Conservation (phyloP, 2,888 invertebrate species). For the Cryptus armator region DNA sequence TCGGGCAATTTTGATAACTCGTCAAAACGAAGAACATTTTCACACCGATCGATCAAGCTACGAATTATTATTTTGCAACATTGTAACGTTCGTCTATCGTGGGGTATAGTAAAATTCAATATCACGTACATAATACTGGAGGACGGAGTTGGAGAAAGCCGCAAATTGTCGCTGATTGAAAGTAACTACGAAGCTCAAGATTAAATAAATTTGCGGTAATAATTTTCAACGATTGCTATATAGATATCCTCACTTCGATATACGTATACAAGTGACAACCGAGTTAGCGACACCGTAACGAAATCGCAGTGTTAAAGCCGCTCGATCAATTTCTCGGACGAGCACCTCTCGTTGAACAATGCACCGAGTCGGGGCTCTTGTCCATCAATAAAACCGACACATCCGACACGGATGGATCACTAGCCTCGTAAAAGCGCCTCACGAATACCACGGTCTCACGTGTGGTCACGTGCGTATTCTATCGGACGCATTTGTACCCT, state of each 20-base stretch:
- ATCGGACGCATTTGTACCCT: conserved; percentile 12
- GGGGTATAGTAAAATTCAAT: conserved; percentile 8
- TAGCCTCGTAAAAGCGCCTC: conserved; percentile 18
- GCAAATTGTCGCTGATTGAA: conserved; percentile 27
- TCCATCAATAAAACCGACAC: conserved; percentile 43
- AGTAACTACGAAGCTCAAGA: neutral
- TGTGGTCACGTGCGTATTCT: conserved; percentile 39
- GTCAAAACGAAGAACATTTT: neutral
- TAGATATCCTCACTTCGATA: neutral
- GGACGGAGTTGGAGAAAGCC: conserved; percentile 12
- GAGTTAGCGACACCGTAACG: conserved; percentile 33
- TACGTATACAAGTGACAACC: conserved; percentile 11
- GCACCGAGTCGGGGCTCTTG: conserved; percentile 20
- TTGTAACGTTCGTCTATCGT: neutral
- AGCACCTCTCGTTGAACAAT: conserved; percentile 12
- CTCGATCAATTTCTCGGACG: conserved; percentile 49
- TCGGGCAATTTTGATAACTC: conserved; percentile 31
- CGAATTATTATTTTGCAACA: conserved; percentile 33
- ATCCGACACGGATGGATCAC: conserved; percentile 45
- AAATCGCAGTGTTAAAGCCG: conserved; percentile 68
- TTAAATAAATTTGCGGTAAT: conserved; percentile 10
- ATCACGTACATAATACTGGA: neutral
- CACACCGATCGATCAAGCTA: conserved; percentile 7
- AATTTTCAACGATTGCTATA: neutral
- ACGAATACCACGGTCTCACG: conserved; percentile 17